These are phyloP conservation scores for Himalopsyche kuldschensis DNA, from an alignment of 2,888 invertebrate species.

Conservation along the genomic window DNA sequence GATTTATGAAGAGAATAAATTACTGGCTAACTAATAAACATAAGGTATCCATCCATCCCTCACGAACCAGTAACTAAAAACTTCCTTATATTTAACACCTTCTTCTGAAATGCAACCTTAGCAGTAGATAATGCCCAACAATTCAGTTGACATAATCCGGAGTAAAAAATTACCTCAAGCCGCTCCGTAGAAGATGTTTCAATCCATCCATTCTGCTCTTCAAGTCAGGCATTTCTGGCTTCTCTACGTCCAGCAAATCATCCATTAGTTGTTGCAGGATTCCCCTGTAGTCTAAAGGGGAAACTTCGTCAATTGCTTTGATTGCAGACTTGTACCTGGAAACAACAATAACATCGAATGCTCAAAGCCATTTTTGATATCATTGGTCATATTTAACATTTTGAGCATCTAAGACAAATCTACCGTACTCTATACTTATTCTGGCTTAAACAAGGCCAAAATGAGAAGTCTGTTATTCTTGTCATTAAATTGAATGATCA, in stretches of 20 bases:
- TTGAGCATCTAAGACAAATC: too few species aligned
- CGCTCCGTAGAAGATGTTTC: slow-evolving; percentile 58
- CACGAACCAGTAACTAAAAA: too few species aligned
- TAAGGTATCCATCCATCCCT: too few species aligned
- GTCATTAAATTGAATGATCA: too few species aligned
- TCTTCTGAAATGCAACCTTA: neutral
- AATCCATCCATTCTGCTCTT: slow-evolving; percentile 62
- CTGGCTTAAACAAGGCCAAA: too few species aligned
- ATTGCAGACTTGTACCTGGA: slow-evolving; percentile 55
- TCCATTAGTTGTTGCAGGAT: slow-evolving; percentile 63
- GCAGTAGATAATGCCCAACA: neutral
- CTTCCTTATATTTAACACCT: too few species aligned
- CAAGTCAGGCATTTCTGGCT: slow-evolving; percentile 63
- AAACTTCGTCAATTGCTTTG: slow-evolving; percentile 53
- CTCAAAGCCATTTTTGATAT: too few species aligned
- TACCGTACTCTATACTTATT: too few species aligned
- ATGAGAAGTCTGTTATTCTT: too few species aligned
- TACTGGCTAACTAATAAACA: too few species aligned
- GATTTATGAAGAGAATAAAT: too few species aligned
- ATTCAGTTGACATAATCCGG: neutral
- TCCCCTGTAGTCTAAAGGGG: slow-evolving; percentile 56
- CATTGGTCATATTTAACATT: too few species aligned
- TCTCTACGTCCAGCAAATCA: slow-evolving; percentile 61
- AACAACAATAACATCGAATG: slow-evolving; percentile 6
- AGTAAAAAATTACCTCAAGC: slow-evolving; percentile 60